Conservation (phyloP, 2,888 invertebrate species). For the Phyllotreta cruciferae region DNA sequence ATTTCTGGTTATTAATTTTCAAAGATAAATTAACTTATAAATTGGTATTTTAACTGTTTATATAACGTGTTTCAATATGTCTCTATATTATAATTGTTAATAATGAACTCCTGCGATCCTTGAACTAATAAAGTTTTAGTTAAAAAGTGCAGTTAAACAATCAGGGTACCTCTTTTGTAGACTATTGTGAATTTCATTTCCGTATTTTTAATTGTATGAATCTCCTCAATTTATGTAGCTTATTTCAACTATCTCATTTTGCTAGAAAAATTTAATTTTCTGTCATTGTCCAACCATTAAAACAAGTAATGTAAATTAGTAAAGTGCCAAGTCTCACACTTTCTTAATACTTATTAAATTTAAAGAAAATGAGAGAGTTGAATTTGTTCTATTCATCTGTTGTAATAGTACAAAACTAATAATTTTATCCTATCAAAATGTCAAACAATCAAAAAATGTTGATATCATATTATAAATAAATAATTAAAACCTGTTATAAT, state of each 20-base stretch:
- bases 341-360: no score
- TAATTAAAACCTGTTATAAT: constrained; percentile 35
- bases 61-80: neutral
- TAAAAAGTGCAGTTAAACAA: constrained; percentile 13
- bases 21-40: neutral
- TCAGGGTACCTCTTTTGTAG: constrained; percentile 23
- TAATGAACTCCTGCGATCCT: neutral
- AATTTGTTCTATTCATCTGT: no score
- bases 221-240: neutral
- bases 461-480: constrained; percentile 34
- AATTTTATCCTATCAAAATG: constrained; percentile 41
- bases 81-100: neutral
- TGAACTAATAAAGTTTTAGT: constrained; percentile 12
- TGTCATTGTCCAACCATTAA: no score
- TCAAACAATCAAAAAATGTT: constrained; percentile 43
- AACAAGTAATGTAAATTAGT: no score
- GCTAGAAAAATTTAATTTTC: no score
- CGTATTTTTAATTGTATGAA: constrained; percentile 20
- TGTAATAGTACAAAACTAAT: constrained; percentile 47
- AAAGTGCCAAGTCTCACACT: no score
- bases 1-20: neutral
- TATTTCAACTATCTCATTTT: no score
- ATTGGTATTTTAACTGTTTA: no score
- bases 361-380: no score
- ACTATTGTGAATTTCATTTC: constrained; percentile 20